Evolutionary conservation across 2,888 invertebrate genomes (phyloP).

Genomic region (Amphiduros pacificus): DNA sequence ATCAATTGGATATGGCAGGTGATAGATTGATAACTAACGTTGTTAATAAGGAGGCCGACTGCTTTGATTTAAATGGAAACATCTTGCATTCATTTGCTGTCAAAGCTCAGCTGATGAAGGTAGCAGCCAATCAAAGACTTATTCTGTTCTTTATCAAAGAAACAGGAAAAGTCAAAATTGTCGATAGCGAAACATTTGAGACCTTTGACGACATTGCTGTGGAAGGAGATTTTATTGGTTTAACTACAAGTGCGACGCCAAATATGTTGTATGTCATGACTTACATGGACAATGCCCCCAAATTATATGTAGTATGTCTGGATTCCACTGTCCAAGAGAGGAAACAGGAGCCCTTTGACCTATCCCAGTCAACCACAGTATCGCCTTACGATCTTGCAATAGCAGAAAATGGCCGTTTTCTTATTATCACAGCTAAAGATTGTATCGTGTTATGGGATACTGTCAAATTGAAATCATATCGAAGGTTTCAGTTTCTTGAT

Average conservation of each 20-base stretch:
- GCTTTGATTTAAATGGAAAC: conserved; percentile 10
- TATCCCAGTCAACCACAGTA: too few relatives aligned
- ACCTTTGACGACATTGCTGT: too few relatives aligned
- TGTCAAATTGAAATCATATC: neutral
- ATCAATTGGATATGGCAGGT: conserved; percentile 26
- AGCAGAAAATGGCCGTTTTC: neutral
- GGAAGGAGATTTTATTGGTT: too few relatives aligned
- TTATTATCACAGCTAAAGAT: neutral
- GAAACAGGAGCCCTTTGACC: too few relatives aligned
- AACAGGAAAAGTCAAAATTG: neutral
- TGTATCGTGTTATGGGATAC: conserved; percentile 6
- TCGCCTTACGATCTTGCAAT: too few relatives aligned
- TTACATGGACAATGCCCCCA: too few relatives aligned
- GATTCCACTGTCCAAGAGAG: too few relatives aligned
- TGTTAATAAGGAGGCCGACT: conserved; percentile 5
- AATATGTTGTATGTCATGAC: too few relatives aligned
- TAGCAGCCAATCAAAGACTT: neutral
- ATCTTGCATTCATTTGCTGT: neutral
- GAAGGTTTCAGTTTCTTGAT: conserved; percentile 1
- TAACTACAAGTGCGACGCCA: too few relatives aligned
- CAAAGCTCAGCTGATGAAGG: conserved; percentile 5
- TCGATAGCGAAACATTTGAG: too few relatives aligned
- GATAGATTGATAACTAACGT: conserved; percentile 26
- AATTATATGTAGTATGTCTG: too few relatives aligned
- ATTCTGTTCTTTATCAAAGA: too few relatives aligned